These are phyloP conservation scores for Scylla paramamosain DNA, from an alignment of 1,140 invertebrate species.

Conservation along the genomic window DNA sequence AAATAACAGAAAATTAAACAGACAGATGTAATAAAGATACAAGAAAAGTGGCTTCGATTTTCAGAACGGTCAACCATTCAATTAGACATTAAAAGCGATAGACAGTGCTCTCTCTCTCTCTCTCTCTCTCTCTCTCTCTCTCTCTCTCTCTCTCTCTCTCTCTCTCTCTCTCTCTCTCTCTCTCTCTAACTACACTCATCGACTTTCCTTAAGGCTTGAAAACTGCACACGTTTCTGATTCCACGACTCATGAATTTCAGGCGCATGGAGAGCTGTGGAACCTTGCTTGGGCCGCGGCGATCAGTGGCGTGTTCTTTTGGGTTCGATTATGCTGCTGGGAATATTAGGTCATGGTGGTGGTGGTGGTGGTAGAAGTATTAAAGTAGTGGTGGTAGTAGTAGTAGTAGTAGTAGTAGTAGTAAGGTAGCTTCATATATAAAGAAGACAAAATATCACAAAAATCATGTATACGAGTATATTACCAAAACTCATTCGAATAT, in stretches of 20 bases:
- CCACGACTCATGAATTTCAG: no score
- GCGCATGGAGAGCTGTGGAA: background rate
- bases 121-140: slow-evolving; percentile 3
- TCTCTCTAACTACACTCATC: background rate
- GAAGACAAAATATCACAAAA: no score
- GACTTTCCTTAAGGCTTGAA: background rate
- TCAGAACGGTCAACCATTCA: no score
- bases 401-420: background rate
- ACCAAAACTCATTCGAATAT: no score
- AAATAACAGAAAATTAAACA: no score
- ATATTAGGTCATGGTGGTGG: no score
- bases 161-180: background rate
- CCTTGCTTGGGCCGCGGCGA: background rate
- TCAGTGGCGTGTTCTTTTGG: background rate
- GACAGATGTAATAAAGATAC: no score
- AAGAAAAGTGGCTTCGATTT: no score
- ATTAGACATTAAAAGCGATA: no score
- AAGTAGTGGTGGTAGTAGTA: background rate
- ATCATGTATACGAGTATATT: no score
- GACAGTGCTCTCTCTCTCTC: background rate
- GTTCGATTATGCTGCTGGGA: background rate
- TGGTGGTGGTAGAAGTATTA: no score
- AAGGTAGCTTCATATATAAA: no score
- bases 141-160: background rate
- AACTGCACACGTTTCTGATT: background rate